Percentiles rank a stretch among this genome's conserved stretches.
These are phyloP conservation scores for Rostratula benghalensis DNA, from an alignment of 2,113 vertebrate species.

Conservation along the genomic window DNA sequence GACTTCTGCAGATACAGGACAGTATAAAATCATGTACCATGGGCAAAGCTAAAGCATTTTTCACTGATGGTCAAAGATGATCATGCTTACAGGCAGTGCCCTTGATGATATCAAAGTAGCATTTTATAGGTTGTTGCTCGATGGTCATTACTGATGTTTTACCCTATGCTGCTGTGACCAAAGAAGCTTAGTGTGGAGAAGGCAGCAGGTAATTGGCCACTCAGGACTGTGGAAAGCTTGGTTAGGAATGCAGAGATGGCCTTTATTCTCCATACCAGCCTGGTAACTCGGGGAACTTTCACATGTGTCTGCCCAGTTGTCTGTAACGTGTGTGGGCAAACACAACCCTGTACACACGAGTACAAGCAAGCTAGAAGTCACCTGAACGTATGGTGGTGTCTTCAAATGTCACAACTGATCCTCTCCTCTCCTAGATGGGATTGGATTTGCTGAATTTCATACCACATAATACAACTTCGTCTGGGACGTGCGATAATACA, in stretches of 20 bases:
- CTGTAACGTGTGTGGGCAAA: background rate
- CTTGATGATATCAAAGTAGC: background rate
- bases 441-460: constrained; percentile 78
- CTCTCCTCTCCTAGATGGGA: constrained; percentile 62
- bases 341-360: background rate
- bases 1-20: background rate
- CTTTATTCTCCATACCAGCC: background rate
- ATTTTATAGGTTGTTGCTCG: background rate
- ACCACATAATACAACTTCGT: constrained; percentile 66
- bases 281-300: background rate
- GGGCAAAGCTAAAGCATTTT: background rate
- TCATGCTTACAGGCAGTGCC: background rate
- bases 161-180: background rate
- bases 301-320: accelerated
- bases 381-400: background rate
- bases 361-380: accelerated
- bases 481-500: constrained; percentile 73
- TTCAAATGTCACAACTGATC: background rate
- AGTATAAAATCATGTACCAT: background rate
- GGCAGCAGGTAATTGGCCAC: background rate
- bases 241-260: background rate
- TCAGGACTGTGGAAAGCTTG: background rate
- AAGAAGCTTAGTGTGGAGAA: background rate
- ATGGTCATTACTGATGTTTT: background rate
- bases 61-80: background rate